Evolutionary conservation across 2,797 vertebrate genomes (phyloP), one percentile per base, ranked within the genome.

Genomic region (Denticeps clupeoides): DNA sequence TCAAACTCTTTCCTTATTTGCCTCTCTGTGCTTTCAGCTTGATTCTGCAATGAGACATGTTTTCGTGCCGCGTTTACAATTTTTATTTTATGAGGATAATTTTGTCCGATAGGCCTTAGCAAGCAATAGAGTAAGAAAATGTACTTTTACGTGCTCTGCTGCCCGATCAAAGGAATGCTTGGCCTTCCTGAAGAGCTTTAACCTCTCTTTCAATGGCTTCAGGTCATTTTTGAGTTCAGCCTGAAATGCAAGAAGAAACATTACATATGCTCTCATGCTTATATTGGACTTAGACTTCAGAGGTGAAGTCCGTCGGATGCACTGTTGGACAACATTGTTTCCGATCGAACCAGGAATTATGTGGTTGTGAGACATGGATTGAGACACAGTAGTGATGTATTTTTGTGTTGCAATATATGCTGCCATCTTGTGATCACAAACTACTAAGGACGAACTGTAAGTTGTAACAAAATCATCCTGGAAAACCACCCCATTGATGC

Each of bases 1-100:
- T 83, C 69, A 46, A 87, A 87, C 47, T 83, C 80, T 9, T 72
- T 68, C 53, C 59, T 78, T 58, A 87, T 84, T 63, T 78, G 77
- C 19, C 21, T 61, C 62, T 83, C 82, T 0, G 79, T 75, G 13
- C 83, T 74, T 47, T 76, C 66, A 1, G 56, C 69, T 65, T 87
- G 84, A 45, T 42, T 73, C 84, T 87, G 64, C 7, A 62, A 62
- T 57, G 16, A 52, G 16, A 69, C 3, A 4, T 26, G 38, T 22
- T 25, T 7, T 11, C 16, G 1, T 19, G 6, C 19, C 2, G 2
- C 7, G 28, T 9, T 13, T 4, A 7, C 15, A 9, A 11, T 2
- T 28, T 4, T 31, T 16, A 29, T 16, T 27, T 13, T 9, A 10
- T 10, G 1, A 27, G 4, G 11, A 9, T 10, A 27, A 27, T 27